Evolutionary conservation across 2,113 vertebrate species (phyloP).

Genomic region (Galeopterus variegatus): DNA sequence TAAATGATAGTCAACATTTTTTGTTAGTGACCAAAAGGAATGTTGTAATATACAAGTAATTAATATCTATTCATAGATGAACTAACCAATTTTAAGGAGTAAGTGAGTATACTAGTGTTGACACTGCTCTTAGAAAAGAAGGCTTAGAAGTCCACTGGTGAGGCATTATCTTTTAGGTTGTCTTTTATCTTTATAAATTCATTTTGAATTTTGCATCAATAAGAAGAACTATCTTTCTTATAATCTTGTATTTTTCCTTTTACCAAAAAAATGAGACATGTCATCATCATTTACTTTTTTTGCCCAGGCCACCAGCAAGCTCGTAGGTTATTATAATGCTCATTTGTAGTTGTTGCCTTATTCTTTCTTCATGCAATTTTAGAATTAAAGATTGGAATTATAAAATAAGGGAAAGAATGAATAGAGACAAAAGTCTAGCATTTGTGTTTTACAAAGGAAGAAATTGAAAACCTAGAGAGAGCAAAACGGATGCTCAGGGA

Average conservation of each 20-base stretch:
- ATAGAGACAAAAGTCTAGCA: neutral
- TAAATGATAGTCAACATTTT: neutral
- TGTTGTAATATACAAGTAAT: neutral
- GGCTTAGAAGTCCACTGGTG: neutral
- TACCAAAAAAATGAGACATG: neutral
- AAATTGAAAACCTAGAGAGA: neutral
- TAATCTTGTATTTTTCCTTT: conserved; percentile 34
- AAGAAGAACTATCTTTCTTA: neutral
- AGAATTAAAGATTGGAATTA: conserved; percentile 28
- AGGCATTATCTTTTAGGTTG: neutral
- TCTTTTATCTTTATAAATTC: neutral
- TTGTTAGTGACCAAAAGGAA: neutral
- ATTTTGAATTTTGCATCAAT: neutral
- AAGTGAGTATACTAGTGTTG: neutral
- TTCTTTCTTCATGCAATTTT: neutral
- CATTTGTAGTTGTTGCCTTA: neutral
- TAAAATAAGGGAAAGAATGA: neutral
- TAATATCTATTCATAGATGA: neutral
- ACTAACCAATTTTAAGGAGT: neutral
- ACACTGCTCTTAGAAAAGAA: neutral
- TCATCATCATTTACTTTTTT: neutral
- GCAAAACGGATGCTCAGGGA: neutral
- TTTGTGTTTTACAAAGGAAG: neutral
- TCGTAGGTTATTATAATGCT: neutral
- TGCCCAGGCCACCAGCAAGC: neutral